Conservation (phyloP, 1,140 invertebrate species). For the Drosophila guanche region DNA sequence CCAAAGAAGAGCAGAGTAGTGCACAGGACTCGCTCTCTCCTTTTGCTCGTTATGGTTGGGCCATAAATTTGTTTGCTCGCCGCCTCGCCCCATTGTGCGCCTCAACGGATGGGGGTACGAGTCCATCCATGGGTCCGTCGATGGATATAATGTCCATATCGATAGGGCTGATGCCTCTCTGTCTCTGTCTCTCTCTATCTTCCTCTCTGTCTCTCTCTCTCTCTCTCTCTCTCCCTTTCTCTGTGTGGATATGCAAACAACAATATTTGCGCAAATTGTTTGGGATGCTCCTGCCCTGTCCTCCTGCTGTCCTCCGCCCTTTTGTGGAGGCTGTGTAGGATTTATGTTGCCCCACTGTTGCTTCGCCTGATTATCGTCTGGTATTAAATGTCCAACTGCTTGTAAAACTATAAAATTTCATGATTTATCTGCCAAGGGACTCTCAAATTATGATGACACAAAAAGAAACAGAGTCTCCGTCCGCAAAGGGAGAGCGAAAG, state of each 20-base stretch:
- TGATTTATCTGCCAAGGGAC: conserved; percentile 36
- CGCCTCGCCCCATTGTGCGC: conserved; percentile 41
- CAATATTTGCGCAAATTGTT: conserved; percentile 64
- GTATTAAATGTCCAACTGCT: conserved; percentile 47
- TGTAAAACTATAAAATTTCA: conserved; percentile 61
- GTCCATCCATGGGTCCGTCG: conserved; percentile 5
- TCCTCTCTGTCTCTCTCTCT: not conserved
- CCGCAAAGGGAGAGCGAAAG: too few species aligned
- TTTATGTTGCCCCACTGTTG: conserved; percentile 48
- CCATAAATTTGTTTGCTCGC: conserved; percentile 59
- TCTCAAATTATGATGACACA: not conserved
- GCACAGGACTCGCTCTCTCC: too few species aligned
- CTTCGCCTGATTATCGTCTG: conserved; percentile 48
- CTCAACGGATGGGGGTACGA: not conserved
- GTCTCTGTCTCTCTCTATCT: not conserved
- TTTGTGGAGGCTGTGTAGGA: conserved; percentile 33
- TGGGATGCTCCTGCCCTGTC: conserved; percentile 2
- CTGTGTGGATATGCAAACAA: conserved; percentile 56
- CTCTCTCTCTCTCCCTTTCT: not conserved
- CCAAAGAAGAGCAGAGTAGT: not conserved
- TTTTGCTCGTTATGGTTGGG: conserved; percentile 38
- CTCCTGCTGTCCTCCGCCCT: not conserved
- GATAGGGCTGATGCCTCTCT: conserved; percentile 3
- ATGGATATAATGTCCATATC: conserved; percentile 2
- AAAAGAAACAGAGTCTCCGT: not conserved